These are phyloP conservation scores for Junonia oenone DNA, from an alignment of 2,888 invertebrate genomes.

Conservation along the genomic window DNA sequence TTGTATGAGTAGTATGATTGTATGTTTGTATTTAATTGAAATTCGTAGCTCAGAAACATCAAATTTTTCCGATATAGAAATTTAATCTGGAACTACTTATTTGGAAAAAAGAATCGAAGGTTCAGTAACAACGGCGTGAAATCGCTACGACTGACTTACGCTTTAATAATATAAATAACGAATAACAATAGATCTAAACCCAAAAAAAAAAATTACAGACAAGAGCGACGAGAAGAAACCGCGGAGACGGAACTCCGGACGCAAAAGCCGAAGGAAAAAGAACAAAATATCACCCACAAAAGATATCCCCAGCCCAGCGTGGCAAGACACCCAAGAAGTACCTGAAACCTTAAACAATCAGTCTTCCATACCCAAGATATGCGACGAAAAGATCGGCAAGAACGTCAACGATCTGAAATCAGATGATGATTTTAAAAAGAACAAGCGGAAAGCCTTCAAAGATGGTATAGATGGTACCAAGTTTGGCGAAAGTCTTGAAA, in stretches of 20 bases:
- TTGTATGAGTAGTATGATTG: no score
- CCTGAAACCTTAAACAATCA: constrained; percentile 41
- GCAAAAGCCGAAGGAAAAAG: constrained; percentile 60
- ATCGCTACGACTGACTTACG: no score
- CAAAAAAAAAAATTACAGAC: no score
- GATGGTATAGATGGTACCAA: not conserved
- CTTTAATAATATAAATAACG: no score
- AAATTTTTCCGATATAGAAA: no score
- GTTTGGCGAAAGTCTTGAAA: no score
- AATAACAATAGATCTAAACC: no score
- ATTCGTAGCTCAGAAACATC: no score
- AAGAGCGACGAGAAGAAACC: constrained; percentile 53
- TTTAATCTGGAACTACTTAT: no score
- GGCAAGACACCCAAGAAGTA: constrained; percentile 16
- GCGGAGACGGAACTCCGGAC: constrained; percentile 53
- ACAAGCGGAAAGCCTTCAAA: constrained; percentile 32
- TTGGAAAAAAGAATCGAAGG: no score
- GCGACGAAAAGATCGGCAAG: constrained; percentile 53
- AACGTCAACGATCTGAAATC: constrained; percentile 57
- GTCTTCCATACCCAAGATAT: constrained; percentile 36
- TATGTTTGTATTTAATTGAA: no score
- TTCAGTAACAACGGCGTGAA: no score
- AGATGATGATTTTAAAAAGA: constrained; percentile 32
- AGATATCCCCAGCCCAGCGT: constrained; percentile 35
- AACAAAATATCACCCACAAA: constrained; percentile 56